Percentiles rank a stretch among this genome's conserved stretches.
Evolutionary conservation across 1,140 invertebrate genomes (phyloP).

Genomic region (Carposina sasakii): DNA sequence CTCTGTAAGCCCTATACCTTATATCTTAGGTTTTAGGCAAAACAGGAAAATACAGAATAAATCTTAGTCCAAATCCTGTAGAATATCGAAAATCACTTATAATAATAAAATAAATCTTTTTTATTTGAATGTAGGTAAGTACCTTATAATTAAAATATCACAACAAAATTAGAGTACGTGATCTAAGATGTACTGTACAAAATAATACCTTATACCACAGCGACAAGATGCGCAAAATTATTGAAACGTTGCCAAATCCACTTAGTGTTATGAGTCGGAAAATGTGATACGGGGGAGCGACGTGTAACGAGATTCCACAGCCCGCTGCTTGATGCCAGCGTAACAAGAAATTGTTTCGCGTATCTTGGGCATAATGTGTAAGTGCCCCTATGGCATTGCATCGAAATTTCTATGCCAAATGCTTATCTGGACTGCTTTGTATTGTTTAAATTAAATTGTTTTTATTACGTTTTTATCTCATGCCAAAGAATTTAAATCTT

Average conservation of each 20-base stretch:
- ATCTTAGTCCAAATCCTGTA: background rate
- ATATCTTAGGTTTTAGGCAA: no score
- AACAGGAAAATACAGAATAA: background rate
- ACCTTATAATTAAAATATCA: no score
- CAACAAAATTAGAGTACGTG: no score
- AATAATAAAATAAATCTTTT: background rate
- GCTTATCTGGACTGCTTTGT: no score
- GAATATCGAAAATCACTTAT: background rate
- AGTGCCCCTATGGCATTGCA: background rate
- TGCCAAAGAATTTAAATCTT: no score
- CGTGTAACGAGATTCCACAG: background rate
- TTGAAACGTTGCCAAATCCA: constrained; percentile 53
- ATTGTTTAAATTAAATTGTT: no score
- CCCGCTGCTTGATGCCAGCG: background rate
- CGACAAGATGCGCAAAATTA: background rate
- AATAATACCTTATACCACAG: background rate
- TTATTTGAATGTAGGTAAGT: background rate
- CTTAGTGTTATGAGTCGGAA: constrained; percentile 64
- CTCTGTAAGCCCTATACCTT: no score
- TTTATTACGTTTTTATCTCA: no score
- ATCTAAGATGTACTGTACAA: no score
- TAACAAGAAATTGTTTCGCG: background rate
- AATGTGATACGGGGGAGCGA: constrained; percentile 41
- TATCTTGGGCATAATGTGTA: background rate
- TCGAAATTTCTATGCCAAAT: no score